Evolutionary conservation across 37 sponge, comb jelly and placozoan species (phyloP), one percentile per base, ranked within the genome.

Genomic region (Geodia barretti): DNA sequence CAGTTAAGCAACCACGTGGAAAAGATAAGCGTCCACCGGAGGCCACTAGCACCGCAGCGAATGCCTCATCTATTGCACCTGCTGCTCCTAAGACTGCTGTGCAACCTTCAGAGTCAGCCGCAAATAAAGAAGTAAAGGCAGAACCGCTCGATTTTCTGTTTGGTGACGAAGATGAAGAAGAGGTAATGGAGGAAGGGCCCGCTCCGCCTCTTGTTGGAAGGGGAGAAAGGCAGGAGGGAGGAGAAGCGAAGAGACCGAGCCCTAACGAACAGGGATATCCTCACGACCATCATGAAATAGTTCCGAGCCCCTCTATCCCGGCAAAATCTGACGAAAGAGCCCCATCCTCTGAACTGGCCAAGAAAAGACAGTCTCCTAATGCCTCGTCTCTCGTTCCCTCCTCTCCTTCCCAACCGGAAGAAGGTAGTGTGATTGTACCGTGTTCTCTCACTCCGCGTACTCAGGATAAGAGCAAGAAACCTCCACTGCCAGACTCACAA

Each of bases 351-450:
- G n/a, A n/a, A n/a, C n/a, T n/a, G n/a, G n/a, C n/a, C n/a, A n/a
- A n/a, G n/a, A n/a, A n/a, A n/a, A n/a, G n/a, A n/a, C n/a, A n/a
- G n/a, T n/a, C n/a, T n/a, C n/a, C n/a, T n/a, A n/a, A n/a, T n/a
- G n/a, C n/a, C n/a, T n/a, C n/a, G n/a, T n/a, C n/a, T n/a, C n/a
- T n/a, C n/a, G n/a, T n/a, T n/a, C n/a, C n/a, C n/a, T n/a, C n/a
- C n/a, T n/a, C n/a, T n/a, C n/a, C n/a, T n/a, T n/a, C n/a, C n/a
- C n/a, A n/a, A n/a, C n/a, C n/a, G n/a, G n/a, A 59, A 17, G 71
- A 84, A 21, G 40, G 38, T 31, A 84, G 85, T 64, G 39, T 84
- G 23, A 37, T 84, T 2, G 85, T 62, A 9, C 63, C 78, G 2
- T 70, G 41, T 61, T 76, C 85, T 70, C 62, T 84, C n/a, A 60